Base-by-base conservation (phyloP, 2,888 invertebrate genomes). In the Nomada fabriciana region DNA sequence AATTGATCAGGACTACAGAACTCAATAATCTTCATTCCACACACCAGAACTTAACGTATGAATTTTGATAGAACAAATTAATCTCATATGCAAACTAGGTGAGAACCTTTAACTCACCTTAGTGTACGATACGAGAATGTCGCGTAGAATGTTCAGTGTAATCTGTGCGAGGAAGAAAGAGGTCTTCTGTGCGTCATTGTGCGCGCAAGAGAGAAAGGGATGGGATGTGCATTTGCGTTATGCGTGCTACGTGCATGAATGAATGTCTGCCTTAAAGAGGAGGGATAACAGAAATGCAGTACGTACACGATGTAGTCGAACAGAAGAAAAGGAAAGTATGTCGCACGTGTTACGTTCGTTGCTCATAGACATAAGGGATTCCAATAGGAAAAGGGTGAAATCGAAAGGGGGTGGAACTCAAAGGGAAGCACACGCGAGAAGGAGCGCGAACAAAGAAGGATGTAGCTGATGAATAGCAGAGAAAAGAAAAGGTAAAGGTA, bases 401-500 rank as follows among this genome's bases (percentile, higher is more conserved):
- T 68, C 68, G 18, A 11, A 53, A 53, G 42, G 55, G 55, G 68
- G 42, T 68, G 36, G 15, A 68, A 55, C 53, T 55, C 53, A 25
- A 68, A 68, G 29, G 55, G 23, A 55, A 67, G 23, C 10, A 64
- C 15, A 29, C 25, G 36, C 13, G 20, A 36, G 47, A 55, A 36
- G 15, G 15, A 53, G 50, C 36, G 23, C 5, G 59, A 13, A 25
- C 10, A 23, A 47, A 29, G 55, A 4, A 65, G 18, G 25, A 59
- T 36, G 13, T 15, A 43, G 43, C 20, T 36, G 11, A 9, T 42
- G 18, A 42, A 23, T 20, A 55, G 50, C n/a, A 50, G 69, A 47
- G 72, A 47, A 18, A 61, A 25, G 25, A 57, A 55, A 47, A 73
- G 53, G 73, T 60, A 55, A 68, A 57, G 78, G 68, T 61, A 67